Conservation (phyloP, 2,888 invertebrate species). For the Cephus pulcher region DNA sequence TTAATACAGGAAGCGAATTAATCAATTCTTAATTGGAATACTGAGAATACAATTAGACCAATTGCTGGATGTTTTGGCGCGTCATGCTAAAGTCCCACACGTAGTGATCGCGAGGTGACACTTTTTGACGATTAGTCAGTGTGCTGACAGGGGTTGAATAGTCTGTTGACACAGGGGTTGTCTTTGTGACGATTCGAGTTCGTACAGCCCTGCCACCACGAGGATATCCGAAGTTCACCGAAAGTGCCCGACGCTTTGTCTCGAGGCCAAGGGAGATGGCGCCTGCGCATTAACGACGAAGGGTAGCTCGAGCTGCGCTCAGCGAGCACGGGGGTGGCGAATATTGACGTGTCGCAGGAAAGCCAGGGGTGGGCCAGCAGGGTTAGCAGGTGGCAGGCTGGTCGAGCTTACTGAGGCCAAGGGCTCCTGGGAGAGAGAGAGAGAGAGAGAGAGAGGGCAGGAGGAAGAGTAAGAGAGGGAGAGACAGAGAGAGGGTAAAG, state of each 20-base stretch:
- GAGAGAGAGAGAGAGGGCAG: neutral
- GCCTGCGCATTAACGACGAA: conserved; percentile 15
- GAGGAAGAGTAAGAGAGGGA: neutral
- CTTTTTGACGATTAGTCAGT: neutral
- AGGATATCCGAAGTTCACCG: conserved; percentile 15
- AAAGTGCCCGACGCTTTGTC: conserved; percentile 11
- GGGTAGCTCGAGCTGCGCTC: conserved; percentile 11
- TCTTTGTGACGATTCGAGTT: neutral
- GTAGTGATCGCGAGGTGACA: neutral
- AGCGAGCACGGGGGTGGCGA: conserved; percentile 37
- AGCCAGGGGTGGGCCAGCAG: conserved; percentile 36
- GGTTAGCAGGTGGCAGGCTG: conserved; percentile 54
- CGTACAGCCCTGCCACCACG: conserved; percentile 6
- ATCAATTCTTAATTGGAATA: neutral
- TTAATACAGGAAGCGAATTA: neutral
- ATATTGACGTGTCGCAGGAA: conserved; percentile 59
- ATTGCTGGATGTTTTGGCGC: neutral
- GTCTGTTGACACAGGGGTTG: neutral
- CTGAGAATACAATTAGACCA: neutral
- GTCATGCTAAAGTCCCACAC: neutral
- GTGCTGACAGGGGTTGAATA: neutral
- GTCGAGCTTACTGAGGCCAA: conserved; percentile 43
- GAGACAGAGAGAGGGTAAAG: neutral
- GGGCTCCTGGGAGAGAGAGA: conserved; percentile 38
- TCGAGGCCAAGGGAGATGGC: conserved; percentile 12